Percentiles rank a stretch among this genome's conserved stretches.
Conservation (phyloP, 2,888 invertebrate genomes). For the Drosophila limbata region DNA sequence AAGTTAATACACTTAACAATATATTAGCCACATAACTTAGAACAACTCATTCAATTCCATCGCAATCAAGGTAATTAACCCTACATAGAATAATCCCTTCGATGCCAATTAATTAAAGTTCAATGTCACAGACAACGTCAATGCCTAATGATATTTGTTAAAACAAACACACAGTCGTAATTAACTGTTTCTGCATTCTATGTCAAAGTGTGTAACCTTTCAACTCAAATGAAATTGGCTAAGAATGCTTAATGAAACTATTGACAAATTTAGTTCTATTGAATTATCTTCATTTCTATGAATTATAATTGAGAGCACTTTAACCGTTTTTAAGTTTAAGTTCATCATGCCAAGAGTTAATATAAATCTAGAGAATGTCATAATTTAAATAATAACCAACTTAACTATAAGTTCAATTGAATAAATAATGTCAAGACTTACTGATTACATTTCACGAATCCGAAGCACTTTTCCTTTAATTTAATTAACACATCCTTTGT, state of each 20-base stretch:
- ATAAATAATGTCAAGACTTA: too few relatives aligned
- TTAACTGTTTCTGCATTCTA: neutral
- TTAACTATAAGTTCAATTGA: too few relatives aligned
- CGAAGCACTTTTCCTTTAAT: slow-evolving; percentile 41
- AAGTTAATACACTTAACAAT: too few relatives aligned
- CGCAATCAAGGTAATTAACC: slow-evolving; percentile 5
- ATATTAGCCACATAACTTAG: too few relatives aligned
- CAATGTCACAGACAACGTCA: slow-evolving; percentile 3
- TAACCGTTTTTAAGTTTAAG: too few relatives aligned
- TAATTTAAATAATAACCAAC: too few relatives aligned
- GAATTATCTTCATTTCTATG: too few relatives aligned
- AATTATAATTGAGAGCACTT: too few relatives aligned
- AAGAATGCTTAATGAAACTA: neutral
- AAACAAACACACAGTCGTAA: neutral
- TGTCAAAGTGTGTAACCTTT: neutral
- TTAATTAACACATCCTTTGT: slow-evolving; percentile 64
- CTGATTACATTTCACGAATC: neutral
- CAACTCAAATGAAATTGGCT: neutral
- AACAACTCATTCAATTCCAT: too few relatives aligned
- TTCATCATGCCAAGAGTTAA: neutral
- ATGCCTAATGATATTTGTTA: slow-evolving; percentile 5
- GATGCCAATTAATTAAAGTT: neutral
- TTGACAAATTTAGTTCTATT: neutral
- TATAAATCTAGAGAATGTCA: neutral
- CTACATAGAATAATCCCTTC: slow-evolving; percentile 5